Base-by-base conservation (phyloP, 92 coral and sea anemone genomes). In the Zoanthus solanderi region DNA sequence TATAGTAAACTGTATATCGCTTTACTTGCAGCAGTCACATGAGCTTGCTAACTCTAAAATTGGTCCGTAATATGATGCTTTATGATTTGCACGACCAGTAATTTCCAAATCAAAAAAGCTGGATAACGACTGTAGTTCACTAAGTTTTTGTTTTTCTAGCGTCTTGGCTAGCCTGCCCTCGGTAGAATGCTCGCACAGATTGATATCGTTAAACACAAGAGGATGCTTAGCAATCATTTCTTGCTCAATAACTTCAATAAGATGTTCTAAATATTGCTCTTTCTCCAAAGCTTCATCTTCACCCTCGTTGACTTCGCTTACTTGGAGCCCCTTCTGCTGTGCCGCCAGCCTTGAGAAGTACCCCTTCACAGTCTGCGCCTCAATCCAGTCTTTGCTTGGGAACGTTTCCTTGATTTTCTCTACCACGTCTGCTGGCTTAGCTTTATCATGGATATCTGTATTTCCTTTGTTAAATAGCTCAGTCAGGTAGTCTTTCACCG, bases 341-440 rank as follows among this genome's bases (percentile, higher is more conserved):
- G 89, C 17, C 53, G 89, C 83, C 58, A 85, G 34, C 45, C 89
- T 65, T 29, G 83, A 75, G 67, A 75, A 75, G 32, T 23, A 75
- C 42, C n/a, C 89, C 79, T 63, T 86, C 73, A 86, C 76, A 37
- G 89, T 86, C 74, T 75, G 73, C 50, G 8, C 84, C 63, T 75
- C 83, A 45, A 86, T 15, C 84, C 76, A 86, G 45, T 84, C 71
- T 17, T 32, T 47, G 61, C 14, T 48, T 30, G 81, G 72, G 46
- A 84, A 84, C 37, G 63, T 84, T 76, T 50, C 60, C 71, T 87
- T 87, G 75, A 77, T 46, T 47, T 86, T 18, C 65, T 75, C 84
- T 37, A 46, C 89, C 46, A 76, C 58, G 83, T 85, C 89, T 72
- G 83, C 60, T 54, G 89, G 84, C 48, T 18, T 86, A 65, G 77